Percentiles rank a stretch among this genome's conserved stretches.
Evolutionary conservation across 35 echinoderm and acorn worm species (phyloP).

Genomic region (Stichopus chloronotus): DNA sequence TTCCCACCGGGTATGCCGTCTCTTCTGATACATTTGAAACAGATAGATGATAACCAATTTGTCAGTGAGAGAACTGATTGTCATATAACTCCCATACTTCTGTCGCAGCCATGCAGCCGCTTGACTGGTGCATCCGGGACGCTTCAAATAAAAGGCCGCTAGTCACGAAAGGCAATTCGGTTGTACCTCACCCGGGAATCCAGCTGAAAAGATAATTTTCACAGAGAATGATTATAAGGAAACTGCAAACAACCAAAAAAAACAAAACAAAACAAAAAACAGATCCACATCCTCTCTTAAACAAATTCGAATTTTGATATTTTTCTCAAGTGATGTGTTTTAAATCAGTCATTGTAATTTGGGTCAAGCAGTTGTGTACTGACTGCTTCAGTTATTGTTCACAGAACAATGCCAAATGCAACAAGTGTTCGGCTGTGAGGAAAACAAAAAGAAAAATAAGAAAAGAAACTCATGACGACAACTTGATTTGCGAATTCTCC

Average conservation of each 20-base stretch:
- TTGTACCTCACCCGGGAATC: not conserved
- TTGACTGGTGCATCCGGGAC: not conserved
- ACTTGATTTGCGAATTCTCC: too few relatives aligned
- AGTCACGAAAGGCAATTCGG: not conserved
- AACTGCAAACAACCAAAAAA: too few relatives aligned
- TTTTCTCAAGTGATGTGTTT: not conserved
- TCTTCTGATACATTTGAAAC: not conserved
- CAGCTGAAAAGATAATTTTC: not conserved
- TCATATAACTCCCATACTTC: too few relatives aligned
- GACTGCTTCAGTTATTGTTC: not conserved
- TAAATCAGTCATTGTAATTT: not conserved
- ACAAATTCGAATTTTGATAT: not conserved
- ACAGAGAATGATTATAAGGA: not conserved
- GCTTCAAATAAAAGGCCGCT: not conserved
- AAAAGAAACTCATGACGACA: too few relatives aligned
- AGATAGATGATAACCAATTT: not conserved
- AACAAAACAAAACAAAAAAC: not conserved
- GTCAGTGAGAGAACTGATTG: too few relatives aligned
- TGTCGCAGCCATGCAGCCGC: not conserved
- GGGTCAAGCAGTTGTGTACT: not conserved
- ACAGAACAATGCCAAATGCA: not conserved
- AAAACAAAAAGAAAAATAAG: not conserved
- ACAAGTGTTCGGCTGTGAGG: not conserved
- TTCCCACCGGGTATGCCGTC: not conserved
- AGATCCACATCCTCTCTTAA: not conserved